Conservation (phyloP, 92 coral and sea anemone genomes). For the Zoanthus gigantus region DNA sequence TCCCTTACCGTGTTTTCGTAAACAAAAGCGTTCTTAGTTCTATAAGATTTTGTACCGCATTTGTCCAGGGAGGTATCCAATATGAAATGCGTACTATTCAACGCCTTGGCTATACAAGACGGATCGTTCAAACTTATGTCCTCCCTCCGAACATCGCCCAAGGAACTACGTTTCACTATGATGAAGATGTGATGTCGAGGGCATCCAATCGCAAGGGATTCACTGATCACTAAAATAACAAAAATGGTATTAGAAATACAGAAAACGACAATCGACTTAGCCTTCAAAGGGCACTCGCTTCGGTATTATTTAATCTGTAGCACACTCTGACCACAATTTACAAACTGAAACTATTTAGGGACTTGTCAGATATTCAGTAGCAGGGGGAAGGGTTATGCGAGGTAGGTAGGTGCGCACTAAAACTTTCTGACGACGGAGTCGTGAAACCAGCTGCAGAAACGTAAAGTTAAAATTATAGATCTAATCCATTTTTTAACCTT, state of each 20-base stretch:
- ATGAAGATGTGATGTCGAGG: constrained; percentile 76
- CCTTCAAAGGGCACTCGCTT: not conserved
- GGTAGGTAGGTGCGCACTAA: no score
- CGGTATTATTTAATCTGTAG: no score
- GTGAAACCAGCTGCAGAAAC: no score
- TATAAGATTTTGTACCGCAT: constrained; percentile 75
- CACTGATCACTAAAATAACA: constrained; percentile 57
- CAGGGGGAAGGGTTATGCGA: no score
- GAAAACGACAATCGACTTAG: not conserved
- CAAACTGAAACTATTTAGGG: no score
- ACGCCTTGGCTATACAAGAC: constrained; percentile 65
- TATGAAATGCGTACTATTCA: constrained; percentile 73
- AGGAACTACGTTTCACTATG: constrained; percentile 48
- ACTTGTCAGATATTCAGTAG: no score
- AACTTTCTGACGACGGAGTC: no score
- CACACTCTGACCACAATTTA: no score
- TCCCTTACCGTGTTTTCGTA: constrained; percentile 80
- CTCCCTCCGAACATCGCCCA: constrained; percentile 66
- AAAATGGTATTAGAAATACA: not conserved
- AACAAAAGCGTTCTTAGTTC: constrained; percentile 70
- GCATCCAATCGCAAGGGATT: constrained; percentile 84
- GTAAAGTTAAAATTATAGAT: no score
- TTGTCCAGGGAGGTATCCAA: constrained; percentile 67
- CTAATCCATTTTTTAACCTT: no score
- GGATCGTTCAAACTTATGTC: constrained; percentile 78